Base-by-base conservation (phyloP, 2,113 vertebrate species). In the Calyptomena viridis region DNA sequence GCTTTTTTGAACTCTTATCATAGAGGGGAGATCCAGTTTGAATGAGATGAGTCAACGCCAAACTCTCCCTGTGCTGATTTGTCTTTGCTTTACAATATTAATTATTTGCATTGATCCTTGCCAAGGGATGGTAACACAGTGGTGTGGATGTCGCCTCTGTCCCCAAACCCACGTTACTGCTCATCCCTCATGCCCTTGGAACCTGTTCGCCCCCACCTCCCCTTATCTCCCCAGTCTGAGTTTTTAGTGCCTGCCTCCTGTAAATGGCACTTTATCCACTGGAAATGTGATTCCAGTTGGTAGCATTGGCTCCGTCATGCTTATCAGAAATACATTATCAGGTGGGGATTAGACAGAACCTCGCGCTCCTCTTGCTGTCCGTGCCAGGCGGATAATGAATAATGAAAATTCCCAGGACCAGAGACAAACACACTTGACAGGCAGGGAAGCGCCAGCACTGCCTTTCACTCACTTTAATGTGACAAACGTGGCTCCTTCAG, bases 271-370 rank as follows among this genome's bases (percentile, higher is more conserved):
- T 96, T 97, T 91, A 97, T 96, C 92, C 8, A 2, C 96, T 96
- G 95, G 96, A 97, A 98, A 96, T 93, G 96, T 84, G 97, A 94
- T 85, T 88, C 85, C 21, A 77, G 96, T 95, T 37, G 63, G 95
- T 22, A 74, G 95, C 31, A 2, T 75, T 18, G 14, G 96, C 93
- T 95, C 97, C 19, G 94, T 98, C 97, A 96, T 52, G 97, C 97
- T 98, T 97, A 97, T 98, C 97, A 97, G 96, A 98, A 98, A 97
- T 95, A 96, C 98, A 97, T 98, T 97, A 98, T 98, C 96, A 82
- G 96, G 96, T 90, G 93, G 90, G 97, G 97, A 97, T 98, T 97
- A 98, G 97, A 97, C 95, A 90, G 96, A 97, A 90, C 67, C 95
- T 82, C 8, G 3, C 24, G 79, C 88, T 90, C 47, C 87, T 58